phyloP scores from a whole-genome alignment of 2,888 invertebrate genomes.

The Teinopalpus imperialis region DNA sequence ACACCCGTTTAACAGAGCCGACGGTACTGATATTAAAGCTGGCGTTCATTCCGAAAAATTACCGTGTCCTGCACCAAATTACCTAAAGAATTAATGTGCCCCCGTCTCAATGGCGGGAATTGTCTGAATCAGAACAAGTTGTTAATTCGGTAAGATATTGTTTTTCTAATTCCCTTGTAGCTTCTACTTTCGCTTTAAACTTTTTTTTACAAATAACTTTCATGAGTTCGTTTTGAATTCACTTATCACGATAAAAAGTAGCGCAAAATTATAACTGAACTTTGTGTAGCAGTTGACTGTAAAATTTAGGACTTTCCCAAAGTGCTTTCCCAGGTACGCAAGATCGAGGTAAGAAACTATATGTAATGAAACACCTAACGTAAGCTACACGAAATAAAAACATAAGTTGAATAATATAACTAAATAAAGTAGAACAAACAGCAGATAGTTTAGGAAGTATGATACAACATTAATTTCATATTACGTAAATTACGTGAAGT shows the following conservation, averaged over 20 bases:
- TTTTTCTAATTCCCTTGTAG: too few species aligned
- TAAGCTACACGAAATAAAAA: too few species aligned
- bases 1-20: slow-evolving; percentile 45
- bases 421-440: not conserved
- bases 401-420: not conserved
- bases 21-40: slow-evolving; percentile 46
- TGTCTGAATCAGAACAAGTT: slow-evolving; percentile 1
- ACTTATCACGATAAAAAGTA: too few species aligned
- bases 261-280: too few species aligned
- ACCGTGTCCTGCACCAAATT: slow-evolving; percentile 39
- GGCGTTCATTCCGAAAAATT: slow-evolving; percentile 45
- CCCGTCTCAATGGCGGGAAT: slow-evolving; percentile 1
- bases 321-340: too few species aligned
- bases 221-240: too few species aligned
- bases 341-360: too few species aligned
- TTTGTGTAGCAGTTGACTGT: too few species aligned
- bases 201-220: not conserved
- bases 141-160: too few species aligned
- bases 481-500: slow-evolving; percentile 15
- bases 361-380: too few species aligned
- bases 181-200: not conserved
- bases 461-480: slow-evolving; percentile 11
- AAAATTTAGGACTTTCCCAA: not conserved
- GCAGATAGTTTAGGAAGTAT: slow-evolving; percentile 2
- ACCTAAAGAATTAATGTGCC: slow-evolving; percentile 30